These are phyloP conservation scores for Gobius niger DNA, from an alignment of 2,113 vertebrate genomes.

Conservation along the genomic window DNA sequence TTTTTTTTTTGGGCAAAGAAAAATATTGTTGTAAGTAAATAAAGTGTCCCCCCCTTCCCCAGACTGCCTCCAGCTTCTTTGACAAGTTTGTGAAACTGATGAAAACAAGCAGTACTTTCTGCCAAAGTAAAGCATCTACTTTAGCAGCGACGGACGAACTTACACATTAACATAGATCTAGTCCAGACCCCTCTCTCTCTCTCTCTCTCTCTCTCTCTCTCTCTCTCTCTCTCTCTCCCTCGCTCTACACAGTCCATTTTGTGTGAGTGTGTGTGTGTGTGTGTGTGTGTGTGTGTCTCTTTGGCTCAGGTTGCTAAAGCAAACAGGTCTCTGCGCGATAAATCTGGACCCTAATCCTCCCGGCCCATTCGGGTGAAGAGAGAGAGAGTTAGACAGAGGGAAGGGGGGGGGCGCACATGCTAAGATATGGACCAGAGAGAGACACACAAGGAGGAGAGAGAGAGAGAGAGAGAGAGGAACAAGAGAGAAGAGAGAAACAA, in stretches of 20 bases:
- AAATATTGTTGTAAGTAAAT: no score
- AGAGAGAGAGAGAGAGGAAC: neutral
- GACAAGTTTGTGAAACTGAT: no score
- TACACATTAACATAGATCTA: neutral
- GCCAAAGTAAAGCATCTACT: no score
- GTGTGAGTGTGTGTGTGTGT: slow-evolving; percentile 68
- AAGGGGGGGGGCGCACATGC: neutral
- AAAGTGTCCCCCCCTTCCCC: slow-evolving; percentile 67
- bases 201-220: slow-evolving; percentile 70
- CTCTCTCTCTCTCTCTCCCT: slow-evolving; percentile 77
- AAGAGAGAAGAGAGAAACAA: neutral
- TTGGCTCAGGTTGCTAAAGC: slow-evolving; percentile 78
- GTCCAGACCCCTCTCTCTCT: slow-evolving; percentile 52
- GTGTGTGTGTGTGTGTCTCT: slow-evolving; percentile 24
- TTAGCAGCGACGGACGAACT: no score
- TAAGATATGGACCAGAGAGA: slow-evolving; percentile 7
- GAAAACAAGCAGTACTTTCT: no score
- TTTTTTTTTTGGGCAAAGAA: no score
- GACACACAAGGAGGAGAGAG: neutral
- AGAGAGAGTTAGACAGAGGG: slow-evolving; percentile 22
- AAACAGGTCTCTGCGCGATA: slow-evolving; percentile 76
- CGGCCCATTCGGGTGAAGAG: slow-evolving; percentile 74
- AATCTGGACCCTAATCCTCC: slow-evolving; percentile 75
- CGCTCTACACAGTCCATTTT: no score
- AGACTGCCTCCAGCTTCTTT: slow-evolving; percentile 68